Evolutionary conservation across 2,888 invertebrate genomes (phyloP).

Genomic region (Standfussiana lucernea): DNA sequence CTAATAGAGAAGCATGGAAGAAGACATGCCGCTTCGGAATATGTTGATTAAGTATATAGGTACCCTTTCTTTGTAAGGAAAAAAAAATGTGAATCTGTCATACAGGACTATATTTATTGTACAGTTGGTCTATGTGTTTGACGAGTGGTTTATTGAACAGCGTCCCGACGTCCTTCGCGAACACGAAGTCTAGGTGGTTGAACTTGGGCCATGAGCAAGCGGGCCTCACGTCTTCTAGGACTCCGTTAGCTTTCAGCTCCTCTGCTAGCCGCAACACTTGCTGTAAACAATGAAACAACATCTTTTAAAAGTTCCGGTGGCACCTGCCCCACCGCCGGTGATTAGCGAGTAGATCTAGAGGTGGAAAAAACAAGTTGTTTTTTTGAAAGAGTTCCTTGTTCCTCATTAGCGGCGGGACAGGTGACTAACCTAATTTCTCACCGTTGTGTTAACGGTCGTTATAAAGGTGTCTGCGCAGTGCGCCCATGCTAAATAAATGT

Average conservation of each 20-base stretch:
- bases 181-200: slow-evolving; percentile 87
- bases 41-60: no score
- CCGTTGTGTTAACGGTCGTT: no score
- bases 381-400: neutral
- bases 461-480: neutral
- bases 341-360: neutral
- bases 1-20: no score
- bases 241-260: slow-evolving; percentile 76
- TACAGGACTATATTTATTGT: slow-evolving; percentile 1
- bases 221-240: slow-evolving; percentile 77
- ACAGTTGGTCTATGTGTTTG: slow-evolving; percentile 17
- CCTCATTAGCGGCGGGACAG: neutral
- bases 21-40: no score
- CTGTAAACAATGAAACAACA: slow-evolving; percentile 73
- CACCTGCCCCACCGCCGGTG: neutral
- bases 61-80: neutral
- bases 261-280: slow-evolving; percentile 81
- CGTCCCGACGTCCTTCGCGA: slow-evolving; percentile 84
- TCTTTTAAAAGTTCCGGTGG: neutral
- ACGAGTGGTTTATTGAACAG: slow-evolving; percentile 82
- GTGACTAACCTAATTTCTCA: no score
- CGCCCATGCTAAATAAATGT: neutral
- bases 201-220: slow-evolving; percentile 85
- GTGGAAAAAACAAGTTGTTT: neutral
- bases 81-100: neutral